Evolutionary conservation across 2,113 vertebrate species (phyloP).

Genomic region (Ancistrus triradiatus): DNA sequence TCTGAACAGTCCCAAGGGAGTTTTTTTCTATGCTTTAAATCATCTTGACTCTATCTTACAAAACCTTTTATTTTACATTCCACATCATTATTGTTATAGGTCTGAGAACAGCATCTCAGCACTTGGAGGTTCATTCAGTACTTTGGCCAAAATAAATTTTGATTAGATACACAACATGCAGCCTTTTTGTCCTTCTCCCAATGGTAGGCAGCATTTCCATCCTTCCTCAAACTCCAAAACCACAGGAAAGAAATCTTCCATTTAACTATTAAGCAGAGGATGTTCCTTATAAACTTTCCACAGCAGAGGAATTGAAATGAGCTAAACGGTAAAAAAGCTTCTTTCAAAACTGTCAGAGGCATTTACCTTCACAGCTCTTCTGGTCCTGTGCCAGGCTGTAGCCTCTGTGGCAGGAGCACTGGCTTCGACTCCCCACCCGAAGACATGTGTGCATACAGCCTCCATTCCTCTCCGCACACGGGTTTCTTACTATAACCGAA

Average conservation of each 20-base stretch:
- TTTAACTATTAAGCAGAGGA: slow-evolving; percentile 2
- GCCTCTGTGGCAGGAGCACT: slow-evolving; percentile 69
- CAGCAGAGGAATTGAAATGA: slow-evolving; percentile 10
- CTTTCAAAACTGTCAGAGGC: slow-evolving; percentile 5
- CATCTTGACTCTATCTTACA: no score
- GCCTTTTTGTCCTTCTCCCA: slow-evolving; percentile 9
- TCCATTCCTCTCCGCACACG: slow-evolving; percentile 66
- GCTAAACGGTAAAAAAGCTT: not conserved
- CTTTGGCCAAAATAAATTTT: slow-evolving; percentile 1
- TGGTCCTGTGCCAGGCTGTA: slow-evolving; percentile 63
- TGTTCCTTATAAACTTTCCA: slow-evolving; percentile 31
- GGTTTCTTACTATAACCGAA: slow-evolving; percentile 64
- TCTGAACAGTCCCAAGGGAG: not conserved
- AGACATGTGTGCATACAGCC: slow-evolving; percentile 74
- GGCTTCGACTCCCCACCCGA: slow-evolving; percentile 46
- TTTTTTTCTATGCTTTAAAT: no score
- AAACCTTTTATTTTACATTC: no score
- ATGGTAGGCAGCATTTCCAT: slow-evolving; percentile 30
- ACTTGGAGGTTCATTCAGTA: not conserved
- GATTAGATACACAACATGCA: not conserved
- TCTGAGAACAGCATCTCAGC: not conserved
- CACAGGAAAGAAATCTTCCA: slow-evolving; percentile 33
- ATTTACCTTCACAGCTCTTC: slow-evolving; percentile 71
- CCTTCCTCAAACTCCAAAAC: slow-evolving; percentile 17
- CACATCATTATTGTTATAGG: not conserved